Evolutionary conservation across 2,797 vertebrate genomes (phyloP).

Genomic region (Acestrorhynchus altus): DNA sequence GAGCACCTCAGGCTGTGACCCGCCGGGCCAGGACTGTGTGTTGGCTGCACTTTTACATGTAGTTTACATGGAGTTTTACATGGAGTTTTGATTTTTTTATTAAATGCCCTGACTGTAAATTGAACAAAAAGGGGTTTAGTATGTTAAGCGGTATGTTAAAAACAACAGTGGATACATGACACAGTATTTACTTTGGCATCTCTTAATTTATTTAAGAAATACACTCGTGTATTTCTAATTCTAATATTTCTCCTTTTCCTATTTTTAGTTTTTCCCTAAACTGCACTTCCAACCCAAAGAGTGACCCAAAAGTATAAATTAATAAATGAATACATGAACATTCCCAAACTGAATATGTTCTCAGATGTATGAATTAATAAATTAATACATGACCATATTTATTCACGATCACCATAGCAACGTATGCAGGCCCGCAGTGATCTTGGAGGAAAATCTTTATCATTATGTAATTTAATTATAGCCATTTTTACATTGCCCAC

Average conservation of each 20-base stretch:
- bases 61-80: not conserved
- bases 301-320: conserved; percentile 66
- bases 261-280: not conserved
- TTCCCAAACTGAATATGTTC: conserved; percentile 61
- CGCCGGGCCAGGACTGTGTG: not conserved
- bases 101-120: not conserved
- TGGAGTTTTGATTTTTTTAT: too few species aligned
- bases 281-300: not conserved
- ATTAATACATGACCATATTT: conserved; percentile 70
- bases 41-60: not conserved
- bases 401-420: conserved; percentile 72
- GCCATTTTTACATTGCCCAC: conserved; percentile 62
- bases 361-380: conserved; percentile 70
- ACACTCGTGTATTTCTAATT: not conserved
- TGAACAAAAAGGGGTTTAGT: not conserved
- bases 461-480: conserved; percentile 71
- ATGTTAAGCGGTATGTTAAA: not conserved
- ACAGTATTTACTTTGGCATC: not conserved
- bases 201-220: not conserved
- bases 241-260: not conserved
- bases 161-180: not conserved
- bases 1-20: conserved; percentile 51
- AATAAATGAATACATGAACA: conserved; percentile 68
- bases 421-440: conserved; percentile 55
- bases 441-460: conserved; percentile 45